Evolutionary conservation across 2,888 invertebrate species (phyloP).

Genomic region (Temnothorax unifasciatus): DNA sequence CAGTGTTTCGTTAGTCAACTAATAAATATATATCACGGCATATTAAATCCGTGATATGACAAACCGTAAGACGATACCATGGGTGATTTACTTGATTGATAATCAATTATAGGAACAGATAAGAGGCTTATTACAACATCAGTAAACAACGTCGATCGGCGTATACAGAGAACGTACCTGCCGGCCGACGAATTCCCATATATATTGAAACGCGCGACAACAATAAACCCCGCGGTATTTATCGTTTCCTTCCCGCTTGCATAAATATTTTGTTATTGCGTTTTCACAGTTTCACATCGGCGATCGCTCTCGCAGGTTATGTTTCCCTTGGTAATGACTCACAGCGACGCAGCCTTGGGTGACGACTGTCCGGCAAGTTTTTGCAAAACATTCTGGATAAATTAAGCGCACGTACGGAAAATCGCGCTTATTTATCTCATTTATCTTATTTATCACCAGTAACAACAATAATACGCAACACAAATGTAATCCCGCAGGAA

Average conservation of each 20-base stretch:
- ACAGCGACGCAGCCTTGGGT: background rate
- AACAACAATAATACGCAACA: background rate
- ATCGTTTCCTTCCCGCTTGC: background rate
- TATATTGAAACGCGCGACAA: background rate
- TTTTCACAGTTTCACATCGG: constrained; percentile 18
- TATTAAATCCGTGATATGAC: background rate
- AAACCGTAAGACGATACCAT: constrained; percentile 13
- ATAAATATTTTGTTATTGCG: constrained; percentile 19
- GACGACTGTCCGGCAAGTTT: background rate
- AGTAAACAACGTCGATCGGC: constrained; percentile 12
- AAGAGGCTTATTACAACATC: constrained; percentile 16
- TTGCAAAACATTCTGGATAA: background rate
- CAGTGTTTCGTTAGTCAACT: background rate
- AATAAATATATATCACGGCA: background rate
- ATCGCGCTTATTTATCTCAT: background rate
- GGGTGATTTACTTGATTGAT: constrained; percentile 36
- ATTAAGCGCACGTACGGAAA: too few species aligned
- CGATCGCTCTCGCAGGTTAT: constrained; percentile 27
- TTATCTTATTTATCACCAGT: constrained; percentile 5
- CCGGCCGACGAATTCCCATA: constrained; percentile 16
- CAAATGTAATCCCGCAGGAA: background rate
- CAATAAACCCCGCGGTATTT: constrained; percentile 12
- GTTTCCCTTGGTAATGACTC: constrained; percentile 20
- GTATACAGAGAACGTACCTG: background rate
- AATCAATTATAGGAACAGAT: constrained; percentile 40